Base-by-base conservation (phyloP, 2,113 vertebrate genomes). In the Stigmatopora argus region DNA sequence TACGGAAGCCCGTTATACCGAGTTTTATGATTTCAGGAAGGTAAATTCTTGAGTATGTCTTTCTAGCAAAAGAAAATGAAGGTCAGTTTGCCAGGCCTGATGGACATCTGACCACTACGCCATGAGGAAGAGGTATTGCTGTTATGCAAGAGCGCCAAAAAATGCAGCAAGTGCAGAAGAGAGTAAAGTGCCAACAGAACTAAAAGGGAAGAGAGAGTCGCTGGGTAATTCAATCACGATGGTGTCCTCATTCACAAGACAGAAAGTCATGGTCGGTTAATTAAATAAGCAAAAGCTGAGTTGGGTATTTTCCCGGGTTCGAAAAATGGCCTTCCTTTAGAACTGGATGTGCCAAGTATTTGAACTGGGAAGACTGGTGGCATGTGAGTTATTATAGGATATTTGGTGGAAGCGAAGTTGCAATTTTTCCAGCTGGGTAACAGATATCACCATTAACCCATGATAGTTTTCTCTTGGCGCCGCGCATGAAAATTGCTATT, bases 231-330 rank as follows among this genome's bases (percentile, higher is more conserved):
- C 67, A 84, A 86, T 90, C 81, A 81, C 75, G 80, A 77, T 73
- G 76, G 68, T 19, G 69, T 82, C 79, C 69, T 85, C 67, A 62
- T 81, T 85, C 71, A 57, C 75, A 74, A 72, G 80, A 80, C 77
- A 80, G 68, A 76, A 65, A 57, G 80, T 79, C 79, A 81, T 67
- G 76, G 72, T 71, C 65, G 69, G 71, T 77, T 89, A 85, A 88
- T 87, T 73, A 78, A 88, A 89, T 83, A 73, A 78, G 71, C 69
- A 74, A 67, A 80, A 62, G 80, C 84, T 89, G 85, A 88, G 68
- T 86, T 85, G 86, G 80, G 71, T 58, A 48, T 79, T 72, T 67
- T 26, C 67, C 63, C 72, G 41, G 1, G 38, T 69, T 77, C 74
- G 26, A 31, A 31, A 31, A 31, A 31, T 31, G 26, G 26, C 26